These are phyloP conservation scores for Agrochola litura DNA, from an alignment of 2,888 invertebrate genomes.

Conservation along the genomic window DNA sequence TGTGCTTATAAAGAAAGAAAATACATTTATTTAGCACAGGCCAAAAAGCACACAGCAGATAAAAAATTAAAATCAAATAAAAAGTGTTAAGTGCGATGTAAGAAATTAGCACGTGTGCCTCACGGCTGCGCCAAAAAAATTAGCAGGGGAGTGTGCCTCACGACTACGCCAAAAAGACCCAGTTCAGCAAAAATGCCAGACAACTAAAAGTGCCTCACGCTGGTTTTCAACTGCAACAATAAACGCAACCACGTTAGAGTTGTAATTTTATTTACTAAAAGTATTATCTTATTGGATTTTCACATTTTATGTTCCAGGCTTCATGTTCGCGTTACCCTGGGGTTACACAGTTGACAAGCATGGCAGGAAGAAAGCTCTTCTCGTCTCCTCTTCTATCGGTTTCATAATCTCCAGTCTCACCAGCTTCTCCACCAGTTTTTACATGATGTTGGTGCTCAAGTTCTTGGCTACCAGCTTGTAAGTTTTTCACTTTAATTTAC, in stretches of 20 bases:
- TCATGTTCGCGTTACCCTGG: constrained; percentile 83
- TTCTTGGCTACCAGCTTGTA: constrained; percentile 62
- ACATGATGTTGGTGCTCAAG: constrained; percentile 59
- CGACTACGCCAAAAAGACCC: too few species aligned
- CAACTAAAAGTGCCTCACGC: too few species aligned
- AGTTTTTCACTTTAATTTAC: constrained; percentile 14
- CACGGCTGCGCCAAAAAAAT: too few species aligned
- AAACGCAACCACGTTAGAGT: background rate
- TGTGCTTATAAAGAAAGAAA: too few species aligned
- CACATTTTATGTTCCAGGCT: constrained; percentile 47
- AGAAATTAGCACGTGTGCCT: too few species aligned
- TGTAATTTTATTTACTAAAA: background rate
- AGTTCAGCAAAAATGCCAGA: too few species aligned
- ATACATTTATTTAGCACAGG: too few species aligned
- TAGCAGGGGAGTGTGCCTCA: too few species aligned
- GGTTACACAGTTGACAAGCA: constrained; percentile 92
- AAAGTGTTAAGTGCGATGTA: too few species aligned
- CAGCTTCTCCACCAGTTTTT: constrained; percentile 59
- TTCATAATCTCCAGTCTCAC: constrained; percentile 54
- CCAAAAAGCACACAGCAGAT: too few species aligned
- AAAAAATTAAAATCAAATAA: too few species aligned
- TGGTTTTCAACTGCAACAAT: too few species aligned
- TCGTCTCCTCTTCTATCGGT: constrained; percentile 55
- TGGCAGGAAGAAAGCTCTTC: constrained; percentile 87
- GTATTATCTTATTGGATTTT: background rate